phyloP scores from a whole-genome alignment of 2,113 vertebrate genomes.

The Triplophysa tibetana region DNA sequence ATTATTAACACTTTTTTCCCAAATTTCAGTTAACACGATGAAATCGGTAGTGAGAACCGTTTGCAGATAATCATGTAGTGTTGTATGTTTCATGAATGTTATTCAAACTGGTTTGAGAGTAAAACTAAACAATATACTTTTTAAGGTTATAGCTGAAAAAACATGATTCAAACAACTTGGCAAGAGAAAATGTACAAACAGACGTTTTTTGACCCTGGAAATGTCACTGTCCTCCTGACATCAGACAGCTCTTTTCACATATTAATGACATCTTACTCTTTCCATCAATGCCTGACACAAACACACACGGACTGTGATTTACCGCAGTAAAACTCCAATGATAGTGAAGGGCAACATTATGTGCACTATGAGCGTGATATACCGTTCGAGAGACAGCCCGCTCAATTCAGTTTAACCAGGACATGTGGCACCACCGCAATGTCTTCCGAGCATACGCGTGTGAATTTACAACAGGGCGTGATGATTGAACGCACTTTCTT shows the following conservation, averaged over 20 bases:
- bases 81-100: too few relatives aligned
- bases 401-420: conserved; percentile 43
- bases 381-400: conserved; percentile 39
- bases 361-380: conserved; percentile 48
- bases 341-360: conserved; percentile 59
- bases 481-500: conserved; percentile 56
- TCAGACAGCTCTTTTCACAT: not conserved
- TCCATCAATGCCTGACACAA: conserved; percentile 3
- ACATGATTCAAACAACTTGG: too few relatives aligned
- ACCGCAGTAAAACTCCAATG: conserved; percentile 55
- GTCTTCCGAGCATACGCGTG: conserved; percentile 4
- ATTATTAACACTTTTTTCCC: too few relatives aligned
- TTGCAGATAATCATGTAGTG: too few relatives aligned
- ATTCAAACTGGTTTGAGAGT: too few relatives aligned
- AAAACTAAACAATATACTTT: too few relatives aligned
- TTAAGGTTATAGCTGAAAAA: not conserved
- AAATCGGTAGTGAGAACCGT: too few relatives aligned
- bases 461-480: conserved; percentile 49
- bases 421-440: conserved; percentile 29
- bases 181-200: not conserved
- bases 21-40: too few relatives aligned
- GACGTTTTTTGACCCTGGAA: conserved; percentile 2
- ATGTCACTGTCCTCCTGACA: conserved; percentile 17
- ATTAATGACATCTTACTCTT: conserved; percentile 15
- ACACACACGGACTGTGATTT: conserved; percentile 49